These are phyloP conservation scores for Drosophila pectinifera DNA, from an alignment of 1,140 invertebrate species.

Conservation along the genomic window DNA sequence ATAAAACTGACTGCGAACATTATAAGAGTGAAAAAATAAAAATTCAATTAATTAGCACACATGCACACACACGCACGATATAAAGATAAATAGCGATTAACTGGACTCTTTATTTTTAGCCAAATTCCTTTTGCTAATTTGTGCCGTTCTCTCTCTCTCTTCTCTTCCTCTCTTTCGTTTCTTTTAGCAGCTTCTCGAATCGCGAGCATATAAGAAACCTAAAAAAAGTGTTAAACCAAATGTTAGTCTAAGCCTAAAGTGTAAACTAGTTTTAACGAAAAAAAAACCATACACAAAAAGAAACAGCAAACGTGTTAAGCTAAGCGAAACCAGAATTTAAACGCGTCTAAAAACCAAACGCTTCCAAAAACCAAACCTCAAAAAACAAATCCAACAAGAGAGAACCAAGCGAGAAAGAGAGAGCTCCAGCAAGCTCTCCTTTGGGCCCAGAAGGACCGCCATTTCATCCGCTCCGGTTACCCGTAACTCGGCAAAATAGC, in stretches of 20 bases:
- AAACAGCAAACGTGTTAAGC: constrained; percentile 28
- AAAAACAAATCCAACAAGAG: constrained; percentile 9
- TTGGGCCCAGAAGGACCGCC: constrained; percentile 30
- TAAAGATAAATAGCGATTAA: constrained; percentile 11
- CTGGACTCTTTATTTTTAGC: constrained; percentile 42
- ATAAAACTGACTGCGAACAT: constrained; percentile 14
- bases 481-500: constrained; percentile 82
- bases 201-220: constrained; percentile 37
- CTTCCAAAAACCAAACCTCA: constrained; percentile 37
- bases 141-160: constrained; percentile 33
- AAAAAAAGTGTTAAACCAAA: constrained; percentile 75
- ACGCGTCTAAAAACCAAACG: constrained; percentile 58
- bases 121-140: constrained; percentile 31
- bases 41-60: constrained; percentile 25
- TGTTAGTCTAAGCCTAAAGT: constrained; percentile 79
- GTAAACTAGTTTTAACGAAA: constrained; percentile 68
- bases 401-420: constrained; percentile 24
- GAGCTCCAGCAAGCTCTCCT: constrained; percentile 35
- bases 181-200: constrained; percentile 72
- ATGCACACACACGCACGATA: background rate
- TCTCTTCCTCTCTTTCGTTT: constrained; percentile 35
- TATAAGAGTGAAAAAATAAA: constrained; percentile 17
- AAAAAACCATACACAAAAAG: constrained; percentile 18
- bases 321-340: constrained; percentile 34
- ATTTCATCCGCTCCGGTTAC: constrained; percentile 56